Percentiles rank a stretch among this genome's conserved stretches.
Evolutionary conservation across 23 tunicate genomes (phyloP).

Genomic region (Ciona savignyi): DNA sequence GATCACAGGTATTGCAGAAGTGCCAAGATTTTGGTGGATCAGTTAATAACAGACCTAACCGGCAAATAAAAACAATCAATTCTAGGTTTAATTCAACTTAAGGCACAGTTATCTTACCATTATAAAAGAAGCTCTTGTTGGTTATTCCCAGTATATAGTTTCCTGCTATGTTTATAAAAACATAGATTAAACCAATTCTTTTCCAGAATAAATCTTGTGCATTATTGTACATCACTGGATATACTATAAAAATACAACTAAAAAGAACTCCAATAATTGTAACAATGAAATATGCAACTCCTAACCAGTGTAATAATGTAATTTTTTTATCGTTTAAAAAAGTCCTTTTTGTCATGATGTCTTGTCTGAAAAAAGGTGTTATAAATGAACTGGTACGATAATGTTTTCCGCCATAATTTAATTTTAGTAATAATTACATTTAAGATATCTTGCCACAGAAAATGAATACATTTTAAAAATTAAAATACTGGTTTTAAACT

Average conservation of each 20-base stretch:
- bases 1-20: constrained; percentile 54
- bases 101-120: too few relatives aligned
- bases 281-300: constrained; percentile 38
- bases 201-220: constrained; percentile 10
- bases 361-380: too few relatives aligned
- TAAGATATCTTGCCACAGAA: neutral
- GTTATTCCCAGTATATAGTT: constrained; percentile 49
- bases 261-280: constrained; percentile 37
- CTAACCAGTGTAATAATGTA: neutral
- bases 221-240: constrained; percentile 42
- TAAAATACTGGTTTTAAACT: constrained; percentile 36
- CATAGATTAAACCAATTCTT: constrained; percentile 13
- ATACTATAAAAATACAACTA: constrained; percentile 44
- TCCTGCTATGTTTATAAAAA: constrained; percentile 77
- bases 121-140: constrained; percentile 16
- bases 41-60: constrained; percentile 25
- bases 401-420: too few relatives aligned
- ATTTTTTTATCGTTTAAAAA: neutral
- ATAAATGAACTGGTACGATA: too few relatives aligned
- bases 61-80: constrained; percentile 3
- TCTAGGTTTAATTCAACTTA: too few relatives aligned
- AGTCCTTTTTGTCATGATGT: neutral
- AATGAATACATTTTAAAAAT: neutral
- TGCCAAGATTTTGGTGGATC: constrained; percentile 74
- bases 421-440: too few relatives aligned